Conservation (phyloP, 2,888 invertebrate species). For the Rhingia rostrata region DNA sequence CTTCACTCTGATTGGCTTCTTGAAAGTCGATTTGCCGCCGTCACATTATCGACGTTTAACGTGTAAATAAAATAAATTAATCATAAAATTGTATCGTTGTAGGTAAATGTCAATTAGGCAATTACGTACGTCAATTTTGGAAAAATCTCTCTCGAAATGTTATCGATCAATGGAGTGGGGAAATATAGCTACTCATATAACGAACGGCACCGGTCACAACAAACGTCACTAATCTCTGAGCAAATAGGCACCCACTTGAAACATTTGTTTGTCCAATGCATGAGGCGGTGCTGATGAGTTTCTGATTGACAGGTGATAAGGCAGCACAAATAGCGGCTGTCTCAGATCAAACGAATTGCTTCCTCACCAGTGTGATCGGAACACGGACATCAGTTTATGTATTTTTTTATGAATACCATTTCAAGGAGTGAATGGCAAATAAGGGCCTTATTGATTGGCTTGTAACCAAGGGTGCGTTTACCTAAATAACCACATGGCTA, state of each 20-base stretch:
- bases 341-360: conserved; percentile 50
- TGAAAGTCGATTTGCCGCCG: conserved; percentile 31
- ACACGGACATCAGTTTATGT: conserved; percentile 5
- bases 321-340: conserved; percentile 50
- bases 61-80: conserved; percentile 52
- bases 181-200: conserved; percentile 9
- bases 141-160: conserved; percentile 29
- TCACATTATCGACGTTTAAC: not conserved
- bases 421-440: conserved; percentile 26
- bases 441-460: not conserved
- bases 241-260: conserved; percentile 67
- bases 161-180: conserved; percentile 33
- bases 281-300: conserved; percentile 63
- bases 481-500: conserved; percentile 10
- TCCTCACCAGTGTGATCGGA: conserved; percentile 17
- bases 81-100: conserved; percentile 56
- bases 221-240: conserved; percentile 65
- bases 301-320: conserved; percentile 76
- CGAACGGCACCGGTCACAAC: conserved; percentile 41
- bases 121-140: conserved; percentile 60
- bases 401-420: conserved; percentile 5
- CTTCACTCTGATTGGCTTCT: conserved; percentile 33
- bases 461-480: conserved; percentile 29
- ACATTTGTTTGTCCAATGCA: conserved; percentile 51
- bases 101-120: conserved; percentile 67